A percentile compares a stretch with the other conserved stretches of the same genome.
Evolutionary conservation across 1,140 invertebrate species (phyloP).

Genomic region (Apis dorsata): DNA sequence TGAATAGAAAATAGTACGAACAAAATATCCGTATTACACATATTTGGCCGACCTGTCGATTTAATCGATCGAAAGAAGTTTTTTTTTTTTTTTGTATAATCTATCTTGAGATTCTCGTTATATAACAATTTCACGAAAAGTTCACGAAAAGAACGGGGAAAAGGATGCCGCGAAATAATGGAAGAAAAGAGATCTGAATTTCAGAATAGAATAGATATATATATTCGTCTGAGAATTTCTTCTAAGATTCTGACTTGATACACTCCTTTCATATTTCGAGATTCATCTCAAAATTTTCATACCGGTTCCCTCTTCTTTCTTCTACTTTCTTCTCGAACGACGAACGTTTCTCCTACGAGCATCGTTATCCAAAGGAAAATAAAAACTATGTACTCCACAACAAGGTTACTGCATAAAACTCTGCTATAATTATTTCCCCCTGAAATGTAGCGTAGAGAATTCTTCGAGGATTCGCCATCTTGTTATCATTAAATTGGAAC

Average conservation of each 20-base stretch:
- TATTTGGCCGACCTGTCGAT: not conserved
- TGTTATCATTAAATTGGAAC: not conserved
- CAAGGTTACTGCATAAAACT: no score
- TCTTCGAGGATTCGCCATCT: not conserved
- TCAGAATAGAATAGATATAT: not conserved
- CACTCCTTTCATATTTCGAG: not conserved
- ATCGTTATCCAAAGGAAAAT: conserved; percentile 50
- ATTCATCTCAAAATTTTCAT: not conserved
- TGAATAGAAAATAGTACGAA: not conserved
- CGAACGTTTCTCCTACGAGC: not conserved
- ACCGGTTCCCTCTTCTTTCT: not conserved
- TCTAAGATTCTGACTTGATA: not conserved
- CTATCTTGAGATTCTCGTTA: conserved; percentile 15
- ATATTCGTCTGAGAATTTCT: conserved; percentile 29
- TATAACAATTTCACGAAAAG: not conserved
- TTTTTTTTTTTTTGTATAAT: not conserved
- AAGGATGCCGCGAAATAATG: not conserved
- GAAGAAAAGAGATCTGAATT: not conserved
- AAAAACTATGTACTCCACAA: not conserved
- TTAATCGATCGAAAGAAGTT: not conserved
- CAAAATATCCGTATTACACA: not conserved
- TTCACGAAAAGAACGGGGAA: not conserved
- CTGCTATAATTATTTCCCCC: not conserved
- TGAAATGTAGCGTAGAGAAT: not conserved
- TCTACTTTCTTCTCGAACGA: not conserved